phyloP scores from a whole-genome alignment of 2,888 invertebrate genomes.

The Bruchidius siliquastri region DNA sequence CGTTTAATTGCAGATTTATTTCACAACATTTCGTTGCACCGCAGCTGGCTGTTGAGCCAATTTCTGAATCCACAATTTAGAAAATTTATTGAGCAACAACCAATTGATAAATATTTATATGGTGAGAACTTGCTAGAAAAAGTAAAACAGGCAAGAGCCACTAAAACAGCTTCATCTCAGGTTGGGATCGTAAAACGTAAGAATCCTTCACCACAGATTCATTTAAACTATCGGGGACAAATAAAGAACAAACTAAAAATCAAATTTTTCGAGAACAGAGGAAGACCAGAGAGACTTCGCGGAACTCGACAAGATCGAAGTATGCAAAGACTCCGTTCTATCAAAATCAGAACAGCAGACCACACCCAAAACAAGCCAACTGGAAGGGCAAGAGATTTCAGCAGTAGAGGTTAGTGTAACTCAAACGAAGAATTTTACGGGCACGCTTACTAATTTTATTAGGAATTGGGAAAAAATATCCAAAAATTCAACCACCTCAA shows the following conservation, averaged over 20 bases:
- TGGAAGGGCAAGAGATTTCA: background rate
- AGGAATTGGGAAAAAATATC: slow-evolving; percentile 1
- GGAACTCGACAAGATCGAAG: too few species aligned
- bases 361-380: background rate
- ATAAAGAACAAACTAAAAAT: slow-evolving; percentile 2
- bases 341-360: background rate
- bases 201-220: background rate
- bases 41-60: too few species aligned
- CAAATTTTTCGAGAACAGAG: slow-evolving; percentile 2
- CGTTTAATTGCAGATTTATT: too few species aligned
- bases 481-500: background rate
- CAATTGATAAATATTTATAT: slow-evolving; percentile 5
- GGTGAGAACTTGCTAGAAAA: slow-evolving; percentile 4
- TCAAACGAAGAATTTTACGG: background rate
- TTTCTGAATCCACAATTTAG: background rate
- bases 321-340: too few species aligned
- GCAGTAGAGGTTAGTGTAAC: slow-evolving; percentile 1
- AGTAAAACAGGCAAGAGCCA: background rate
- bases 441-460: background rate
- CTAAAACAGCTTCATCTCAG: too few species aligned
- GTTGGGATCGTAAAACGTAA: too few species aligned
- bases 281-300: too few species aligned
- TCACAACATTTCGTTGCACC: too few species aligned
- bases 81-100: slow-evolving; percentile 3
- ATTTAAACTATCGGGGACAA: slow-evolving; percentile 3